Conservation (phyloP, 2,797 vertebrate genomes). For the Diplodus sargus region DNA sequence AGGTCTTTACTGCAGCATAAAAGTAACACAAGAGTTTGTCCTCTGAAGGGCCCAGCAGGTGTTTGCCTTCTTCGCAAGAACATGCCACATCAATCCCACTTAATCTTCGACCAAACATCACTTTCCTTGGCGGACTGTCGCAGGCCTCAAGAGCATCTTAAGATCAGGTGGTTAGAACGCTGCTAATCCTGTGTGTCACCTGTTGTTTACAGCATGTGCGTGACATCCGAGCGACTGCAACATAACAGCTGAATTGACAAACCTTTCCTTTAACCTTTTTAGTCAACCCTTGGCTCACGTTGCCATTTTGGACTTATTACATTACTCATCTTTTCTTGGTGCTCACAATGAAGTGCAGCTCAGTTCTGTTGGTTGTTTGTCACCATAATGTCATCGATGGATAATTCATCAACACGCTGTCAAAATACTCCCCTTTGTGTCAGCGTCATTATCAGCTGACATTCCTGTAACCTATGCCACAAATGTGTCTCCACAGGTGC, state of each 20-base stretch:
- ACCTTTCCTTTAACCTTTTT: constrained; percentile 21
- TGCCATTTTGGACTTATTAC: constrained; percentile 1
- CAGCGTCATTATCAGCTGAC: constrained; percentile 23
- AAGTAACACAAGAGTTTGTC: constrained; percentile 58
- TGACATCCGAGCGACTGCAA: constrained; percentile 27
- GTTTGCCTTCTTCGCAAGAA: constrained; percentile 48
- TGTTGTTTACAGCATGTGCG: constrained; percentile 41
- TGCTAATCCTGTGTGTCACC: constrained; percentile 38
- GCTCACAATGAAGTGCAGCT: constrained; percentile 13
- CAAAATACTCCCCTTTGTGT: constrained; percentile 32
- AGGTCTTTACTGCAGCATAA: constrained; percentile 54
- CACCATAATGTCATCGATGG: constrained; percentile 48
- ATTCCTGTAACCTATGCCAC: constrained; percentile 29
- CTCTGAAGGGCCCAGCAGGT: constrained; percentile 65
- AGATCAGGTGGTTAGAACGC: constrained; percentile 47
- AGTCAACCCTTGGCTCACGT: not conserved
- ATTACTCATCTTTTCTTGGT: constrained; percentile 12
- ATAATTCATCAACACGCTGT: constrained; percentile 60
- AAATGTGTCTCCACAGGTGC: constrained; percentile 53
- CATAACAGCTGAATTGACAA: not conserved
- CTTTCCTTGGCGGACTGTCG: constrained; percentile 48
- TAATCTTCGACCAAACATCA: constrained; percentile 64
- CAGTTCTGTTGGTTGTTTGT: constrained; percentile 4
- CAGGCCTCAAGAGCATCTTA: constrained; percentile 53
- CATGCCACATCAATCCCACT: constrained; percentile 55